Base-by-base conservation (phyloP, 2,888 invertebrate genomes). In the Anthophora plumipes region DNA sequence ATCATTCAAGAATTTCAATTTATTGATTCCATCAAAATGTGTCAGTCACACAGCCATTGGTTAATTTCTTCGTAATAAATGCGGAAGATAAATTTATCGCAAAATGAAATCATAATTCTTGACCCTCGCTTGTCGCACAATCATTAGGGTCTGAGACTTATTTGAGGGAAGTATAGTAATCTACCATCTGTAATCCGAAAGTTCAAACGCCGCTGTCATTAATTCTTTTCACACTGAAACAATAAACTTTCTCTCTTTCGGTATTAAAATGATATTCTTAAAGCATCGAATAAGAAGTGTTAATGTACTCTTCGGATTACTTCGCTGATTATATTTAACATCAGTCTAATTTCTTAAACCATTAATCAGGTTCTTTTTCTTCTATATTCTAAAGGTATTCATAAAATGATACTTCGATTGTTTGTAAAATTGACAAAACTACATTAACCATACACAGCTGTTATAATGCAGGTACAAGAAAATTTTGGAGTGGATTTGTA, bases 171-270 rank as follows among this genome's bases (percentile, higher is more conserved):
- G 20, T 50, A 17, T 7, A 70, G 25, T 41, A 46, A 76, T 72
- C 54, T 50, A 17, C 11, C 70, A 76, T 64, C 17, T 50, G 0
- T 9, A n/a, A 31, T n/a, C 17, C 25, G 20, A n/a, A 50, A 72
- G 41, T 57, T 41, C 48, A 63, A 20, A 48, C 61, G n/a, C 37
- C 50, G 41, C 43, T 11, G 1, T 12, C 5, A 20, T 71, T 20
- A 20, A 17, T 43, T 60, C 8, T 39, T 52, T 66, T 17, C 12
- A 43, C 22, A 4, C 8, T 54, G 11, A 54, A 52, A 43, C 31
- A 12, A 11, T n/a, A 48, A 14, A 9, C 4, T 48, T 14, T 22
- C 22, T 39, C 2, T 37, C 12, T 37, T 39, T 39, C 9, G 43
- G 37, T 22, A n/a, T 50, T n/a, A 57, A 12, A 11, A 12, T 20